These are phyloP conservation scores for Drosophila guanche DNA, from an alignment of 1,140 invertebrate species.

Conservation along the genomic window DNA sequence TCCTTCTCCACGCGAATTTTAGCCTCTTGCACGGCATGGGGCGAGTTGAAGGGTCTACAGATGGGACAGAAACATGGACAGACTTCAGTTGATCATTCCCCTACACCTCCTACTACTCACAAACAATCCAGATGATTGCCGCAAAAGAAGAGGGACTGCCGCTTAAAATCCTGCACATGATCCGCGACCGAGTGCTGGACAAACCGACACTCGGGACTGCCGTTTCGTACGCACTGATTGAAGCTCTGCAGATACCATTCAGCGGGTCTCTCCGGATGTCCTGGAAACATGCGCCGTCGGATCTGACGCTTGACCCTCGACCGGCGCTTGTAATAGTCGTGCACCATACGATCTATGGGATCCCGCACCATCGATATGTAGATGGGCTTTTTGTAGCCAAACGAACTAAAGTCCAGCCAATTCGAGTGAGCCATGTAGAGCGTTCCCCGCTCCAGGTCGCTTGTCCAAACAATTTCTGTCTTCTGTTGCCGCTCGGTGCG, in stretches of 20 bases:
- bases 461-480: constrained; percentile 83
- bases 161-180: constrained; percentile 90
- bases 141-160: constrained; percentile 94
- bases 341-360: constrained; percentile 94
- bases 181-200: constrained; percentile 90
- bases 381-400: constrained; percentile 90
- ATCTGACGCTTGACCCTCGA: constrained; percentile 93
- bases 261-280: constrained; percentile 92
- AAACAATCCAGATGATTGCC: constrained; percentile 93
- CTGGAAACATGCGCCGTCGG: constrained; percentile 92
- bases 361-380: constrained; percentile 95
- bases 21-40: constrained; percentile 90
- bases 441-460: constrained; percentile 49
- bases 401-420: constrained; percentile 87
- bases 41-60: constrained; percentile 90
- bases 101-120: constrained; percentile 87
- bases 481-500: constrained; percentile 89
- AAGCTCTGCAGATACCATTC: constrained; percentile 95
- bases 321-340: constrained; percentile 88
- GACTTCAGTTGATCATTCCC: not conserved
- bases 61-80: not conserved
- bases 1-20: constrained; percentile 92
- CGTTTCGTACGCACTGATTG: constrained; percentile 92
- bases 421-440: constrained; percentile 72
- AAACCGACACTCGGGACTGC: constrained; percentile 93